phyloP scores from a whole-genome alignment of 2,797 vertebrate species.

The Gouania willdenowi region DNA sequence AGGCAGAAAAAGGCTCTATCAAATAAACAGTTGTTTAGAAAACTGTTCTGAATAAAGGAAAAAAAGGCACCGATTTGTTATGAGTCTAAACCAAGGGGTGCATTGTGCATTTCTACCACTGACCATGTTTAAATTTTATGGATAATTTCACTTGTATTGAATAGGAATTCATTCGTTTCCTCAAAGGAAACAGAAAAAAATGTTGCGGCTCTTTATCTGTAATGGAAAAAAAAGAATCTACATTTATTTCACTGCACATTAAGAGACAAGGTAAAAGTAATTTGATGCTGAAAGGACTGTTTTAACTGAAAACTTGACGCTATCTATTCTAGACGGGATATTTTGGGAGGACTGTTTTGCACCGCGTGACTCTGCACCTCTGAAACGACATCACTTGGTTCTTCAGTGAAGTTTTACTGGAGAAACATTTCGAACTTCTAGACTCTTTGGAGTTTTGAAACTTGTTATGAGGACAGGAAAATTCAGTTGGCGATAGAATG shows the following conservation, averaged over 20 bases:
- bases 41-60: neutral
- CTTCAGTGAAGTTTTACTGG: conserved; percentile 17
- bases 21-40: conserved; percentile 19
- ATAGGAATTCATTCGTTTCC: no score
- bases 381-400: conserved; percentile 20
- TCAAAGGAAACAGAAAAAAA: no score
- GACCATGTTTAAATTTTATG: no score
- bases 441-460: no score
- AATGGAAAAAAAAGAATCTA: no score
- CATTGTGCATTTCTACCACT: no score
- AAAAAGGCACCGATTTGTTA: no score
- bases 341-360: conserved; percentile 48
- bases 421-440: conserved; percentile 8
- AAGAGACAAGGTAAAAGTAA: conserved; percentile 29
- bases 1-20: conserved; percentile 2
- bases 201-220: no score
- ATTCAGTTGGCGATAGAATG: no score
- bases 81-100: no score
- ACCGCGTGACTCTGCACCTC: conserved; percentile 27
- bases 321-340: conserved; percentile 43
- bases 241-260: neutral
- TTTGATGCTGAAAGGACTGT: conserved; percentile 35
- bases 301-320: conserved; percentile 29
- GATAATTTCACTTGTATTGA: no score
- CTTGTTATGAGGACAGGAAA: no score